Conservation (phyloP, 2,113 vertebrate species). For the Mustelus asterias region DNA sequence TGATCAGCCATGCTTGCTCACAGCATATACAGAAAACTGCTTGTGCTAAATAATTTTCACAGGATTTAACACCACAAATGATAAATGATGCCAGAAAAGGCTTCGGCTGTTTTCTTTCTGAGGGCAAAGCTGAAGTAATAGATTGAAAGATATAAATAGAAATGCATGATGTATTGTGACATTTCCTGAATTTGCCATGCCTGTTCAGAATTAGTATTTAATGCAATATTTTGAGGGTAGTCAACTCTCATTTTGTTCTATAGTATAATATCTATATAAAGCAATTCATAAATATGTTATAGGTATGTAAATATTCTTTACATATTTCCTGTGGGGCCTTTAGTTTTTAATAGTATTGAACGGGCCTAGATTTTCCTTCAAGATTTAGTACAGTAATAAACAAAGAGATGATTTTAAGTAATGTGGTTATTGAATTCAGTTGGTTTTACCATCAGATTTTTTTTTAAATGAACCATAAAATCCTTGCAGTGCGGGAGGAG, state of each 20-base stretch:
- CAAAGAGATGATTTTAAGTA: neutral
- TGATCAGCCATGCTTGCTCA: neutral
- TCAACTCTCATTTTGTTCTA: neutral
- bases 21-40: neutral
- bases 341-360: neutral
- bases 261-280: neutral
- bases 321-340: neutral
- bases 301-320: neutral
- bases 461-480: neutral
- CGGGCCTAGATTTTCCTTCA: neutral
- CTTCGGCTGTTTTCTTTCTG: neutral
- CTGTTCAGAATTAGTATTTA: neutral
- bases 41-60: neutral
- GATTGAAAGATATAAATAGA: conserved; percentile 8
- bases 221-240: neutral
- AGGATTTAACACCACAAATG: no score
- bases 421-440: neutral
- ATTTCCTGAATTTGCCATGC: neutral
- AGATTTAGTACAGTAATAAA: neutral
- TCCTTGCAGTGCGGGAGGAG: no score
- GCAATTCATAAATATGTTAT: neutral
- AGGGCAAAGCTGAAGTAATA: neutral
- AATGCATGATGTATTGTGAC: neutral
- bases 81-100: neutral
- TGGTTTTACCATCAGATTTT: neutral